These are phyloP conservation scores for Grapholita molesta DNA, from an alignment of 1,140 invertebrate genomes.

Conservation along the genomic window DNA sequence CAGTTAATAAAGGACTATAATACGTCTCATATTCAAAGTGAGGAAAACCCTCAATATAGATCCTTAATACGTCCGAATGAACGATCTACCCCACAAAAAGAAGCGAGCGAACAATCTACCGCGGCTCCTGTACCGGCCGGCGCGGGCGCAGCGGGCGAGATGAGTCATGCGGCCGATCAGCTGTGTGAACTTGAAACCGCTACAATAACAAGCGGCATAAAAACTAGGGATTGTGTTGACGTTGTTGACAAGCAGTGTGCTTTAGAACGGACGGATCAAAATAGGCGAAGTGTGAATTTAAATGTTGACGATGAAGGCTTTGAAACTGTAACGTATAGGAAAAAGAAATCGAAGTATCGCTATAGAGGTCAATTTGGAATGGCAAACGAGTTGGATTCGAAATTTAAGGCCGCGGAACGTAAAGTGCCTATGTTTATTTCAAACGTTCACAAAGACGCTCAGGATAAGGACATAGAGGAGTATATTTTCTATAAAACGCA, in stretches of 20 bases:
- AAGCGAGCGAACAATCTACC: neutral
- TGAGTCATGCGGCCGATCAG: neutral
- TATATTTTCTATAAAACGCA: neutral
- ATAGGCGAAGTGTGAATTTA: neutral
- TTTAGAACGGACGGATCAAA: neutral
- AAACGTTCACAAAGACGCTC: neutral
- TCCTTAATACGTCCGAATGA: neutral
- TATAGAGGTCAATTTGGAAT: neutral
- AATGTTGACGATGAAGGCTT: neutral
- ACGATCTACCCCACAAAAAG: neutral
- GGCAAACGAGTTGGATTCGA: neutral
- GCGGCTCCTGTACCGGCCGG: neutral
- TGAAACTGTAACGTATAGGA: neutral
- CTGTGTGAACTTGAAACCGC: neutral
- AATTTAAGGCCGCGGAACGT: neutral
- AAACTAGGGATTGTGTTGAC: neutral
- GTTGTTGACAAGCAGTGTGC: neutral
- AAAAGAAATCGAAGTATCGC: neutral
- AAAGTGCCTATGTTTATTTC: constrained; percentile 8
- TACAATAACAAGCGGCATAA: neutral
- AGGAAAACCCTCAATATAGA: neutral
- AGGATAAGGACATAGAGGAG: neutral
- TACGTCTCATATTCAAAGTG: neutral
- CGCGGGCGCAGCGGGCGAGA: neutral
- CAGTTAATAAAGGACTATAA: neutral